Evolutionary conservation across 2,113 vertebrate genomes (phyloP).

Genomic region (Coturnix japonica): DNA sequence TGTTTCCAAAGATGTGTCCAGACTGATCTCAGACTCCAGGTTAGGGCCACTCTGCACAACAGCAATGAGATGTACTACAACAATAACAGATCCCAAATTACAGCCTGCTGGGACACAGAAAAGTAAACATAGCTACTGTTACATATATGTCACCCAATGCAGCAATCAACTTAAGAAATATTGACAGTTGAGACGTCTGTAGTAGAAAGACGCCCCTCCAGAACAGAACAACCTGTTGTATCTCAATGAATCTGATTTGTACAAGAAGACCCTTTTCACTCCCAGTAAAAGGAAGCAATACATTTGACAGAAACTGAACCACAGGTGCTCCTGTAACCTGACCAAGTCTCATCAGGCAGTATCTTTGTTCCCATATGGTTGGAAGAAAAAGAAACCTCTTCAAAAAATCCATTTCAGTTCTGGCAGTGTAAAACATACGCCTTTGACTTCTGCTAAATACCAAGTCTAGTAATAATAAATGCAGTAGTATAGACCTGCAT

Average conservation of each 20-base stretch:
- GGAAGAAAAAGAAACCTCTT: background rate
- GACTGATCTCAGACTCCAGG: background rate
- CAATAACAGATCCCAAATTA: background rate
- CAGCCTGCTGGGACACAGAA: background rate
- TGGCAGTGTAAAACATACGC: background rate
- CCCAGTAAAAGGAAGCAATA: background rate
- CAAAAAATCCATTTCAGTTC: background rate
- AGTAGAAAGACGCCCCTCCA: background rate
- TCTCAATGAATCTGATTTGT: fast-evolving
- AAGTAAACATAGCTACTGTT: background rate
- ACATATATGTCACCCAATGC: background rate
- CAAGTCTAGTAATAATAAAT: background rate
- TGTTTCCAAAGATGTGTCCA: background rate
- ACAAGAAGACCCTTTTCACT: background rate
- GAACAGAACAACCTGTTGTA: background rate
- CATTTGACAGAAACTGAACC: background rate
- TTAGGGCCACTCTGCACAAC: background rate
- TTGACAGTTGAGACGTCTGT: background rate
- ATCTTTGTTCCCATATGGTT: background rate
- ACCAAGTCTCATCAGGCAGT: background rate
- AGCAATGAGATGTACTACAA: background rate
- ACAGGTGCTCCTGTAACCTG: background rate
- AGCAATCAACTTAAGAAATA: background rate
- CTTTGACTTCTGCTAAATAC: background rate
- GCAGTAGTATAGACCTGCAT: fast-evolving